Conservation (phyloP, 2,797 vertebrate species). For the Hyperoplus immaculatus region DNA sequence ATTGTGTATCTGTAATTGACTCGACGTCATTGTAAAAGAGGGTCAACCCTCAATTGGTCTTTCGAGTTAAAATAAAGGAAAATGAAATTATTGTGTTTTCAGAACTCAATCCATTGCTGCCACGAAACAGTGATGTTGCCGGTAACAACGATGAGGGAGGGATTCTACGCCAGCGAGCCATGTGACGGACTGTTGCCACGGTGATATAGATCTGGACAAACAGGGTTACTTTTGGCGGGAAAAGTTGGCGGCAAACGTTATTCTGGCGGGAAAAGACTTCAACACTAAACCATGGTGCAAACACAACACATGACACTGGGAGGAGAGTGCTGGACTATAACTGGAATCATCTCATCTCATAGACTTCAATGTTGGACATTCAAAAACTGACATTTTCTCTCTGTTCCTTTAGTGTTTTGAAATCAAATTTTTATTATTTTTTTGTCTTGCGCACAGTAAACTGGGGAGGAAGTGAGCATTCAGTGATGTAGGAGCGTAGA, state of each 20-base stretch:
- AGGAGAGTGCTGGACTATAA: neutral
- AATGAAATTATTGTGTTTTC: conserved; percentile 34
- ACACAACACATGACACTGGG: neutral
- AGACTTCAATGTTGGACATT: neutral
- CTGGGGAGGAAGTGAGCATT: neutral
- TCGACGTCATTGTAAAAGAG: no score
- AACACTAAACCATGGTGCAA: no score
- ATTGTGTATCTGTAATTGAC: no score
- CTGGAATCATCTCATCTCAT: neutral
- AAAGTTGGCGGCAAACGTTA: no score
- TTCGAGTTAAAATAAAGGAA: no score
- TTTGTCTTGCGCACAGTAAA: neutral
- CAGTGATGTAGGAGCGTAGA: neutral
- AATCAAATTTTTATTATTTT: neutral
- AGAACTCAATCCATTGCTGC: conserved; percentile 77
- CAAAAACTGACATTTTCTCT: neutral
- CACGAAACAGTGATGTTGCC: conserved; percentile 12
- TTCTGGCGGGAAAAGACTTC: no score
- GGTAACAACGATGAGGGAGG: conserved; percentile 64
- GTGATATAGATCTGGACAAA: neutral
- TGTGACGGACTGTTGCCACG: conserved; percentile 62
- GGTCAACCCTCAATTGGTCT: no score
- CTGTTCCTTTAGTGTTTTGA: neutral
- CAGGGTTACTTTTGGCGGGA: no score
- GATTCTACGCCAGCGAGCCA: conserved; percentile 82